Percentiles rank a stretch among this genome's conserved stretches.
Evolutionary conservation across 1,140 invertebrate species (phyloP).

Genomic region (Drosophila pallidifrons): DNA sequence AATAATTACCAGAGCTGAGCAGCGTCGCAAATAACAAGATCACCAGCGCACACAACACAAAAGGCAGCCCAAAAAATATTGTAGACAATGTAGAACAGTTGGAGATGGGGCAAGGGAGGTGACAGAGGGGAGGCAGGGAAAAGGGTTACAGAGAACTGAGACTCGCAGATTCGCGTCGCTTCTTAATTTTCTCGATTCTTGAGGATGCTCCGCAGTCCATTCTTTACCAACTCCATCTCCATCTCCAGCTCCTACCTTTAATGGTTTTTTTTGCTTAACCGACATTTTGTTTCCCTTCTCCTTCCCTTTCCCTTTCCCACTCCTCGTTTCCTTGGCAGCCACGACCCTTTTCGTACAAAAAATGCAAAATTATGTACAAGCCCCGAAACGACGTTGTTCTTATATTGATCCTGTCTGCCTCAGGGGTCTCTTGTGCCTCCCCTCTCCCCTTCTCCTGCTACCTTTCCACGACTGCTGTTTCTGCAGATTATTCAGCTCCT

Average conservation of each 20-base stretch:
- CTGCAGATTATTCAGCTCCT: slow-evolving; percentile 22
- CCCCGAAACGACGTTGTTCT: slow-evolving; percentile 73
- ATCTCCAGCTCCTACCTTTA: slow-evolving; percentile 41
- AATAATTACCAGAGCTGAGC: slow-evolving; percentile 68
- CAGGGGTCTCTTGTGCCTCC: slow-evolving; percentile 23
- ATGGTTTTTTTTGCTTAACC: slow-evolving; percentile 74
- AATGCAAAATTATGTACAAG: slow-evolving; percentile 83
- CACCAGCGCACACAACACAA: slow-evolving; percentile 23
- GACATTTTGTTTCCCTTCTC: slow-evolving; percentile 72
- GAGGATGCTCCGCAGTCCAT: slow-evolving; percentile 16
- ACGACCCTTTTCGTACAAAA: slow-evolving; percentile 64
- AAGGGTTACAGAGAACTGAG: background rate
- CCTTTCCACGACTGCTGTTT: background rate
- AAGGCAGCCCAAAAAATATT: slow-evolving; percentile 7
- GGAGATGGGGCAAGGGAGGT: background rate
- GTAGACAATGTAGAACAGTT: background rate
- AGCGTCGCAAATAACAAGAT: slow-evolving; percentile 49
- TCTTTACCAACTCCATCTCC: background rate
- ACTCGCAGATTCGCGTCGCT: slow-evolving; percentile 47
- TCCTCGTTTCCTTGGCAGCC: background rate
- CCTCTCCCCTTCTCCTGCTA: background rate
- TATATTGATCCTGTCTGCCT: slow-evolving; percentile 77
- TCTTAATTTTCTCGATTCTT: slow-evolving; percentile 72
- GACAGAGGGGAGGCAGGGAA: background rate
- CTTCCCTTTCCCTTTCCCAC: background rate